phyloP scores from a whole-genome alignment of 2,797 vertebrate genomes.

The Myotis pilosus region DNA sequence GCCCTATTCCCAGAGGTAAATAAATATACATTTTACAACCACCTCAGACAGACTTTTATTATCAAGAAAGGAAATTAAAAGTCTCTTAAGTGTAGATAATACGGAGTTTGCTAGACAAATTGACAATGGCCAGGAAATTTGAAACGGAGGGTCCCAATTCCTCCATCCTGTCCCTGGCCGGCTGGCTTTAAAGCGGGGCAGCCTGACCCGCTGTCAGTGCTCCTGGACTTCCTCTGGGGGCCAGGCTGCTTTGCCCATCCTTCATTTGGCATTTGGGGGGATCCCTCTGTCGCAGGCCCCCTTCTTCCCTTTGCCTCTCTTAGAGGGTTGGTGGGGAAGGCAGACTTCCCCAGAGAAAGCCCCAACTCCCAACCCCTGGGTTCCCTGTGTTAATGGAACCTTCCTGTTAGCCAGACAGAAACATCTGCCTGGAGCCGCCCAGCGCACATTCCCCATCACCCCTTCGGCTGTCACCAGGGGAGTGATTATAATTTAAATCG shows the following conservation, averaged over 20 bases:
- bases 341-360: not conserved
- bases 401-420: constrained; percentile 28
- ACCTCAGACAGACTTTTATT: constrained; percentile 75
- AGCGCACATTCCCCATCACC: not conserved
- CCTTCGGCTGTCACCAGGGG: constrained; percentile 42
- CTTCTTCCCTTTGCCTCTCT: not conserved
- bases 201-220: no score
- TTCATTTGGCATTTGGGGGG: not conserved
- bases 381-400: constrained; percentile 17
- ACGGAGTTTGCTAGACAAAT: constrained; percentile 56
- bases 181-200: not conserved
- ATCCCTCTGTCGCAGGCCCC: not conserved
- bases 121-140: constrained; percentile 72
- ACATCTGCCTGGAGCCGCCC: not conserved
- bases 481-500: constrained; percentile 71
- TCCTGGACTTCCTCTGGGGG: not conserved
- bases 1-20: constrained; percentile 71
- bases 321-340: not conserved
- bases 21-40: constrained; percentile 68
- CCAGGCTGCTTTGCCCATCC: not conserved
- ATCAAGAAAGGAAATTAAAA: constrained; percentile 80
- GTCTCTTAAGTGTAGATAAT: constrained; percentile 73
- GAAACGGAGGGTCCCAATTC: not conserved
- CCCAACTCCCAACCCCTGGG: not conserved
- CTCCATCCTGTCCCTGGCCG: not conserved